Base-by-base conservation (phyloP, 2,888 invertebrate species). In the Cheilosia variabilis region DNA sequence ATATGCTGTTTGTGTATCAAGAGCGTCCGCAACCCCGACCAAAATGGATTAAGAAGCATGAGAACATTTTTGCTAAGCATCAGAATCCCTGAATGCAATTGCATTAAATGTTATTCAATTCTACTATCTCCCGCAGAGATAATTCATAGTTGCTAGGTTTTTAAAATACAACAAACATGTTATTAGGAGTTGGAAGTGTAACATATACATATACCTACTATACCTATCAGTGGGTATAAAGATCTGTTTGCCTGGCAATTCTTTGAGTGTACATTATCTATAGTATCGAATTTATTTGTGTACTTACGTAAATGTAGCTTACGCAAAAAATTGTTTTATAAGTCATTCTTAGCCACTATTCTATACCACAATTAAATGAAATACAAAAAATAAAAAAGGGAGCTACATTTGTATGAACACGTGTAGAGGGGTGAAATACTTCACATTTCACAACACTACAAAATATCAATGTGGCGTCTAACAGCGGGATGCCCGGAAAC, bases 71-170 rank as follows among this genome's bases (percentile, higher is more conserved):
- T 57, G 19, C 47, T 22, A 31, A 58, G 19, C 47, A n/a, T n/a
- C n/a, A 19, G 31, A 58, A 57, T 63, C 76, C 80, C 77, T 75
- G 52, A 58, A 53, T 22, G 53, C 62, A 83, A 68, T 83, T 72
- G 73, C 65, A 63, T 62, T 63, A 65, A 65, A 55, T 55, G 55
- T 55, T 45, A 55, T 60, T 43, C 37, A 60, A 37, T 62, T 57
- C 31, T 10, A 76, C 31, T n/a, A 76, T 52, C 62, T 81, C 88
- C 87, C 71, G 88, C 87, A 71, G 88, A 45, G 88, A 88, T 88
- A 88, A 88, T 88, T 84, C 86, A 84, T 82, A 86, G 88, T 88
- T 88, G 84, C 78, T 69, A 55, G 69, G 82, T 88, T 87, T 88
- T 83, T 65, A 50, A 79, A 78, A 88, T 87, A 87, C 87, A 43